These are phyloP conservation scores for Rhynchonycteris naso DNA, from an alignment of 2,797 vertebrate genomes.

Conservation along the genomic window DNA sequence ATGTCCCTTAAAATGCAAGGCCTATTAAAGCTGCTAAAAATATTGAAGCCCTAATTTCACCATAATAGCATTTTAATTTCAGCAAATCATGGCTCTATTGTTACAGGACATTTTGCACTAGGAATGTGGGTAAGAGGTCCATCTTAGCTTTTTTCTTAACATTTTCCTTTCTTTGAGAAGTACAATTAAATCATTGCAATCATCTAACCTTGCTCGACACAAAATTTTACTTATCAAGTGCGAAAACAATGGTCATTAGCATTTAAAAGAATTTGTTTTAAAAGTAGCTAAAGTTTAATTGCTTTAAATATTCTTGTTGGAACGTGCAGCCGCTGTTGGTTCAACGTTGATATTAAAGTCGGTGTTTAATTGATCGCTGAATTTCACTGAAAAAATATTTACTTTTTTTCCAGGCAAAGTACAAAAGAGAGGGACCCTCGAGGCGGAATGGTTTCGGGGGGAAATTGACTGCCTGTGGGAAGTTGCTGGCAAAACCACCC, in stretches of 20 bases:
- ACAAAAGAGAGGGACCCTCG: slow-evolving; percentile 57
- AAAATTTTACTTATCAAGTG: slow-evolving; percentile 84
- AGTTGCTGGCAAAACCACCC: background rate
- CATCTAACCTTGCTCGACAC: slow-evolving; percentile 86
- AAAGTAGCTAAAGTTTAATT: slow-evolving; percentile 86
- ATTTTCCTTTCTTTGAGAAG: slow-evolving; percentile 86
- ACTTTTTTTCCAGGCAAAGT: slow-evolving; percentile 63
- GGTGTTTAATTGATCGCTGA: slow-evolving; percentile 76
- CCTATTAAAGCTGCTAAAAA: slow-evolving; percentile 90
- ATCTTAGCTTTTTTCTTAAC: slow-evolving; percentile 85
- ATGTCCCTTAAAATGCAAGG: slow-evolving; percentile 88
- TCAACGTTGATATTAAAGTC: slow-evolving; percentile 71
- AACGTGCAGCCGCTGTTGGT: slow-evolving; percentile 76
- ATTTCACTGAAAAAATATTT: slow-evolving; percentile 79
- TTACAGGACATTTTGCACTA: slow-evolving; percentile 92
- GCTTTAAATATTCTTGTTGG: slow-evolving; percentile 80
- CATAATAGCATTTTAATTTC: slow-evolving; percentile 96
- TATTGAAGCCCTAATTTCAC: slow-evolving; percentile 94
- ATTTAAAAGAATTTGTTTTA: slow-evolving; percentile 87
- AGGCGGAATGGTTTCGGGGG: background rate
- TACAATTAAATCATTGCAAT: slow-evolving; percentile 88
- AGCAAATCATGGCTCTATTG: slow-evolving; percentile 92
- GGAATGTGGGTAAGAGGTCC: slow-evolving; percentile 91
- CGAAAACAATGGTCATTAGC: slow-evolving; percentile 88
- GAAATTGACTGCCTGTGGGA: background rate